Base-by-base conservation (phyloP, 2,113 vertebrate species). In the Motacilla alba region DNA sequence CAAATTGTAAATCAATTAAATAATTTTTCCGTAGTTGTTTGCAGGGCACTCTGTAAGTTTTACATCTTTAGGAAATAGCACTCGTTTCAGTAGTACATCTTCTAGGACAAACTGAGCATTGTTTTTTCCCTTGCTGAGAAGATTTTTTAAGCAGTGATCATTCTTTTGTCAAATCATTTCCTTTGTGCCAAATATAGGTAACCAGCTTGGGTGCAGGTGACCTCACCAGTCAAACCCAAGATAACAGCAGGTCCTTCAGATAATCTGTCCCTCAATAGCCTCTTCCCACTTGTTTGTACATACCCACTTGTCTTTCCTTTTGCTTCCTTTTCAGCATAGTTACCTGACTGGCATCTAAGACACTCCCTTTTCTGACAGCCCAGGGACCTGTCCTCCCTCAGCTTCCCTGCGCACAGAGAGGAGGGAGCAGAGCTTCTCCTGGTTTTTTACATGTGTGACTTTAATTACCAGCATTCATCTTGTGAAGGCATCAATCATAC, bases 371-470 rank as follows among this genome's bases (percentile, higher is more conserved):
- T n/a, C 33, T 3, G 0, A 11, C 56, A 21, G 8, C 5, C 9
- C 28, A 35, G 58, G 27, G 58, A n/a, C 13, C 22, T 3, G 1
- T 68, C 5, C 12, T 30, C 13, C 9, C 23, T 58, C 5, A 11
- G 5, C 35, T 79, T 85, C 23, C 49, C 27, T 64, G 18, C 2
- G 1, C 2, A 2, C 6, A n/a, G 23, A n/a, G 28, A 50, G 33
- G 23, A 68, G 35, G 6, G 18, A 52, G 8, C 7, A 37, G 22
- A 72, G 23, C 35, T 63, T 33, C 55, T 85, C n/a, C 31, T 67
- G 22, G 2, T 3, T 87, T 87, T 85, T 86, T 17, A 41, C 1
- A 2, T 33, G 30, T 0, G 0, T 73, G 31, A 39, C 31, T 74
- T 83, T 35, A 41, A 20, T 67, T 69, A 14, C 12, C 46, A 49